These are phyloP conservation scores for Drosophila meridiana DNA, from an alignment of 2,888 invertebrate species.

Conservation along the genomic window DNA sequence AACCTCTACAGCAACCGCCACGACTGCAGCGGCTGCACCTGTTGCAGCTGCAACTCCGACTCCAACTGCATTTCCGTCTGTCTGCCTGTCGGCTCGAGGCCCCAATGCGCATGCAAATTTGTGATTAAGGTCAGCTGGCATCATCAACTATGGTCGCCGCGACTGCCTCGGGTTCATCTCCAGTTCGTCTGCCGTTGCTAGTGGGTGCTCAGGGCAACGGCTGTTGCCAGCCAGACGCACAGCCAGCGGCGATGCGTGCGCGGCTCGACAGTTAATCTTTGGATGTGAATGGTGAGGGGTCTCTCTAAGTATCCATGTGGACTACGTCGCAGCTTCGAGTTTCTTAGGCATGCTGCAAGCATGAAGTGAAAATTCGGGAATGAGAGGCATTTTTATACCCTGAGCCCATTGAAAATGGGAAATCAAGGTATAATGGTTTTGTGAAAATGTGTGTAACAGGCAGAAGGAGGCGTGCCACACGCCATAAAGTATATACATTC, in stretches of 20 bases:
- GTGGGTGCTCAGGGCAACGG: slow-evolving; percentile 59
- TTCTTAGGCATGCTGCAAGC: not conserved
- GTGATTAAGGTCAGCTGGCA: slow-evolving; percentile 79
- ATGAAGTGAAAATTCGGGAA: not conserved
- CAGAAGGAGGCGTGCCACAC: too few relatives aligned
- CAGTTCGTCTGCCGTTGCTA: slow-evolving; percentile 40
- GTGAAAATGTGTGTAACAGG: too few relatives aligned
- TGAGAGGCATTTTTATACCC: not conserved
- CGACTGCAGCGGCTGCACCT: slow-evolving; percentile 49
- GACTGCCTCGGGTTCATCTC: slow-evolving; percentile 43
- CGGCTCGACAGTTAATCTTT: slow-evolving; percentile 27
- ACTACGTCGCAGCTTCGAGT: not conserved
- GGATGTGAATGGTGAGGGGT: slow-evolving; percentile 7
- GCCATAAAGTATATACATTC: too few relatives aligned
- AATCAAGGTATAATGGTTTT: too few relatives aligned
- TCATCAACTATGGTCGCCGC: slow-evolving; percentile 58
- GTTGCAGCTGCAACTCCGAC: slow-evolving; percentile 38
- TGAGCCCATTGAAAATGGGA: too few relatives aligned
- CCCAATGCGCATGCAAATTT: slow-evolving; percentile 74
- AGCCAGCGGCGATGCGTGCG: slow-evolving; percentile 30
- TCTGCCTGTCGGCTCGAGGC: slow-evolving; percentile 37
- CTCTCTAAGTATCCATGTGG: not conserved
- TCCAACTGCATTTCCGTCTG: slow-evolving; percentile 30
- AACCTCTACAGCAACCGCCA: slow-evolving; percentile 17
- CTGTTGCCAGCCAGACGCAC: slow-evolving; percentile 16